These are phyloP conservation scores for Pseudorectes ferrugineus DNA, from an alignment of 2,113 vertebrate species.

Conservation along the genomic window DNA sequence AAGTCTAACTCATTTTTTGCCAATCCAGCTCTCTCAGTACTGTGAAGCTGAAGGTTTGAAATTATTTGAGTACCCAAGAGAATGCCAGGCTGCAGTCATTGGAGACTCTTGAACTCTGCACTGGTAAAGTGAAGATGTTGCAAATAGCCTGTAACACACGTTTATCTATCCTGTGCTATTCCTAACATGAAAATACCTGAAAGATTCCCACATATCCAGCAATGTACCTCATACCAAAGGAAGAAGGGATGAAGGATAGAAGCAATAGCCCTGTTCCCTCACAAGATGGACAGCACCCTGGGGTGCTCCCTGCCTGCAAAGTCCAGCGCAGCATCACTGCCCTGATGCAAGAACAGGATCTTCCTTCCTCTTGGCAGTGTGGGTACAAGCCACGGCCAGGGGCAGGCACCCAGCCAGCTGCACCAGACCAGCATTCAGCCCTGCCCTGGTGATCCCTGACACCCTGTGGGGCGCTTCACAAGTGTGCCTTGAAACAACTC, in stretches of 20 bases:
- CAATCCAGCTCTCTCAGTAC: neutral
- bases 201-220: neutral
- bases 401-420: neutral
- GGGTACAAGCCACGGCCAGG: neutral
- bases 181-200: neutral
- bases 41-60: neutral
- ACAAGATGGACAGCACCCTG: fast-evolving
- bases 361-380: neutral
- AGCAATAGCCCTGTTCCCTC: neutral
- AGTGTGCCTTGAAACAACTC: fast-evolving
- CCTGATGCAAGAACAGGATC: neutral
- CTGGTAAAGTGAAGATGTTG: neutral
- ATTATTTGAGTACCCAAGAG: neutral
- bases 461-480: neutral
- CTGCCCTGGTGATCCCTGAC: neutral
- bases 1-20: neutral
- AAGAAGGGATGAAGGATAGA: neutral
- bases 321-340: neutral
- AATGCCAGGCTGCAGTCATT: neutral
- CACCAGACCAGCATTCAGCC: too few species aligned
- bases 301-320: neutral
- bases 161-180: neutral
- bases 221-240: fast-evolving
- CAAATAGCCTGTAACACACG: neutral
- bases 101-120: neutral